These are phyloP conservation scores for Drosophila lacicola DNA, from an alignment of 2,888 invertebrate species.

Conservation along the genomic window DNA sequence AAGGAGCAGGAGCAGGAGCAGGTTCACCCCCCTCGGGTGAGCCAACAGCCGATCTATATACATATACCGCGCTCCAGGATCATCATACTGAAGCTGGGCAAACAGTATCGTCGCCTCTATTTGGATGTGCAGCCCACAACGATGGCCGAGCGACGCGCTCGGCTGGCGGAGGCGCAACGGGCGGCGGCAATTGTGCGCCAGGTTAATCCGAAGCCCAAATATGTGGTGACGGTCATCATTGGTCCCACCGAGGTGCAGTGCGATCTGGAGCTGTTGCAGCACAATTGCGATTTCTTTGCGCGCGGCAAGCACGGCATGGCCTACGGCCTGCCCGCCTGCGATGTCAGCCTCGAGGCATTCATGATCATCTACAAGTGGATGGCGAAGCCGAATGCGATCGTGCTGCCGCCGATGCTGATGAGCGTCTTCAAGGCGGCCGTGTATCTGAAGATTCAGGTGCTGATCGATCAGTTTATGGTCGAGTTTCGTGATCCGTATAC, in stretches of 20 bases:
- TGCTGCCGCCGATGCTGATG: slow-evolving; percentile 30
- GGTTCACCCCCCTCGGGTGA: not conserved
- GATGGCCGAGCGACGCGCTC: not conserved
- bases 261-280: slow-evolving; percentile 33
- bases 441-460: slow-evolving; percentile 21
- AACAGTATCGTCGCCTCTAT: not conserved
- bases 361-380: slow-evolving; percentile 40
- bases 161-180: not conserved
- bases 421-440: slow-evolving; percentile 30
- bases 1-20: too few species aligned
- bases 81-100: not conserved
- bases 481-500: slow-evolving; percentile 15
- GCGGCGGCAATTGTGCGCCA: not conserved
- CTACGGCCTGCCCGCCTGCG: slow-evolving; percentile 13
- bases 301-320: slow-evolving; percentile 22
- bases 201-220: slow-evolving; percentile 13
- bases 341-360: slow-evolving; percentile 25
- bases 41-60: not conserved
- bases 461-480: slow-evolving; percentile 31
- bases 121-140: not conserved
- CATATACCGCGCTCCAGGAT: not conserved
- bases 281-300: slow-evolving; percentile 8
- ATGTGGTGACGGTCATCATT: slow-evolving; percentile 29
- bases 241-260: slow-evolving; percentile 24
- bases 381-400: slow-evolving; percentile 16